Evolutionary conservation across 2,888 invertebrate species (phyloP), one percentile per base, ranked within the genome.

Genomic region (Adineta ricciae): DNA sequence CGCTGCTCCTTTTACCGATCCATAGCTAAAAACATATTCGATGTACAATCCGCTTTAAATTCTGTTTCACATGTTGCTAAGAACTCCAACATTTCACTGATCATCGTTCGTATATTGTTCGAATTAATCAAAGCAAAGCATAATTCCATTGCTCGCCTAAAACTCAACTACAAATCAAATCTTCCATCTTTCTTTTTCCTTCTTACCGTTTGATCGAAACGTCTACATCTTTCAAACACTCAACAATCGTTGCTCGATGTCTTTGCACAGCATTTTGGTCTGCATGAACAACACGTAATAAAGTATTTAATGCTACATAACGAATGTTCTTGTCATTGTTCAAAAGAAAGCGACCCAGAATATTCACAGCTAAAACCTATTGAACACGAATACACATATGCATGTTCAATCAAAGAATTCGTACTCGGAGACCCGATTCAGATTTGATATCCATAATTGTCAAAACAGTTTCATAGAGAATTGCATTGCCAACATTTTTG

Each of bases 391-490:
- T 21, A 56, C 50, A 86, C 50, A 52, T 32, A 41, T 46, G 41
- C 85, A 50, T 54, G 54, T 84, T n/a, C 19, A 14, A 41, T 7
- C 8, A 41, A 24, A 7, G 49, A 52, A 24, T 2, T n/a, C 32
- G 90, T 89, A 94, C 96, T 88, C 97, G 92, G 87, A 97, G 92
- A 82, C 97, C 96, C 90, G 95, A 95, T 91, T 97, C 96, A 0
- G 96, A 96, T 90, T 96, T 95, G 87, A 99, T 99, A 90, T 98
- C 98, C 99, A 99, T 99, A 86, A 99, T 99, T 38, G 98, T 97
- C 56, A 99, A 92, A 9, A 99, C 99, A 16, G 99, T 99, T 92
- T 99, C 99, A 91, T 99, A 99, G n/a, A 99, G 92, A 90, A 99
- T 99, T 64, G 99, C 98, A 92, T 99, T 99, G 87, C 99, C 99